A percentile compares a stretch with the other conserved stretches of the same genome.
These are phyloP conservation scores for Rhinophrynus dorsalis DNA, from an alignment of 2,797 vertebrate genomes.

Conservation along the genomic window DNA sequence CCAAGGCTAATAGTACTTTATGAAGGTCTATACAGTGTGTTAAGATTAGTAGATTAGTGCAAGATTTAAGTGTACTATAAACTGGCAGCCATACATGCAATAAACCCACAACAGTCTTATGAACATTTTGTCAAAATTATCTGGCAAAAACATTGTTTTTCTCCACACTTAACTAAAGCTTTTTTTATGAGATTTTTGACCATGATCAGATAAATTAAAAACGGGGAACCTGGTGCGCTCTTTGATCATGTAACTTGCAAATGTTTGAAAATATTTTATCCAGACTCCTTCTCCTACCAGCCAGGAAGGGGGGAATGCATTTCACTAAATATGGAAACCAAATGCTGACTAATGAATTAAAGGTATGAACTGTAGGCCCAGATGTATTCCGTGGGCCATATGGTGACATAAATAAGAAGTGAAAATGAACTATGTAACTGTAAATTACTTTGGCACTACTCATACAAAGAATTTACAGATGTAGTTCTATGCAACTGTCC, in stretches of 20 bases:
- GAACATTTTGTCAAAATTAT: conserved; percentile 34
- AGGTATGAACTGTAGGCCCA: conserved; percentile 57
- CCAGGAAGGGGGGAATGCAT: conserved; percentile 5
- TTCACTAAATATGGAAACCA: conserved; percentile 64
- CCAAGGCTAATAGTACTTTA: too few species aligned
- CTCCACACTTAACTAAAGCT: conserved; percentile 42
- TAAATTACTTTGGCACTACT: conserved; percentile 34
- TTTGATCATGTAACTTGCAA: conserved; percentile 62
- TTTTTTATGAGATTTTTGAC: conserved; percentile 55
- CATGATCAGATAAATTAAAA: conserved; percentile 63
- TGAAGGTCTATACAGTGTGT: background rate
- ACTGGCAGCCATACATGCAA: conserved; percentile 30
- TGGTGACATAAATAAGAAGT: conserved; percentile 36
- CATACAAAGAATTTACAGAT: background rate
- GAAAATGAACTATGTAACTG: conserved; percentile 25
- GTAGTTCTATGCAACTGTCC: too few species aligned
- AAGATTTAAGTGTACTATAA: conserved; percentile 10
- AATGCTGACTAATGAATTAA: conserved; percentile 65
- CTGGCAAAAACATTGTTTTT: conserved; percentile 41
- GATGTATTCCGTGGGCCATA: conserved; percentile 52
- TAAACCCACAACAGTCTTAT: conserved; percentile 9
- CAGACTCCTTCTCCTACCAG: conserved; percentile 50
- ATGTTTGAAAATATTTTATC: conserved; percentile 61
- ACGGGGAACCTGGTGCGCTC: conserved; percentile 51
- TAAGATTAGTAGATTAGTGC: conserved; percentile 14